Conservation (phyloP, 2,113 vertebrate species). For the Salminus brasiliensis region DNA sequence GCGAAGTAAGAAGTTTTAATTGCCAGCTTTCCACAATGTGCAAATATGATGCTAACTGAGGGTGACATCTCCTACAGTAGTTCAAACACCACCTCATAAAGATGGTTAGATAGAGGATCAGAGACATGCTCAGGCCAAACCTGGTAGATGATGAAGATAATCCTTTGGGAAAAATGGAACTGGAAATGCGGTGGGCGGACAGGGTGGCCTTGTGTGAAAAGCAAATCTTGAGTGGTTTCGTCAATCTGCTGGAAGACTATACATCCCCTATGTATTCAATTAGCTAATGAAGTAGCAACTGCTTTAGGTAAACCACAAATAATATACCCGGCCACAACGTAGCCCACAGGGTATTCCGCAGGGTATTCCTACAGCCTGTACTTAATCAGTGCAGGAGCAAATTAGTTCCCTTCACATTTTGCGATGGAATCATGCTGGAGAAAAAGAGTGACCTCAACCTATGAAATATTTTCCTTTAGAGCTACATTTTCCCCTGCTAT, state of each 20-base stretch:
- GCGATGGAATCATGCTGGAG: background rate
- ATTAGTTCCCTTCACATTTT: slow-evolving; percentile 9
- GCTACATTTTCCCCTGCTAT: background rate
- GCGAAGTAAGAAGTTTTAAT: background rate
- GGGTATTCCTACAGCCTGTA: background rate
- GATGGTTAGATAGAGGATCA: background rate
- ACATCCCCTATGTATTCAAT: background rate
- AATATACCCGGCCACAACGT: background rate
- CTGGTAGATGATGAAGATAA: background rate
- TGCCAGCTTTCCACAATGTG: background rate
- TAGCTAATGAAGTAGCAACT: background rate
- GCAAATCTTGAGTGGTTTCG: background rate
- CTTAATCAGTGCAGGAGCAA: background rate
- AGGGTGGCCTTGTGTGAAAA: background rate
- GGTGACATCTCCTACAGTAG: background rate
- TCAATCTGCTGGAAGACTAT: background rate
- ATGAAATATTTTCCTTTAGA: slow-evolving; percentile 7
- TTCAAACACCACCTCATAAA: slow-evolving; percentile 3
- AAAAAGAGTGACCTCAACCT: background rate
- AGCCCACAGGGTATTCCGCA: background rate
- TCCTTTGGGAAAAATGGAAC: background rate
- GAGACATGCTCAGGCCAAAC: background rate
- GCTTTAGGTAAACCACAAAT: slow-evolving; percentile 8
- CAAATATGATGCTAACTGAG: background rate
- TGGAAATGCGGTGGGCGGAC: background rate